A percentile compares a stretch with the other conserved stretches of the same genome.
Evolutionary conservation across 2,113 vertebrate genomes (phyloP).

Genomic region (Rhea americana): DNA sequence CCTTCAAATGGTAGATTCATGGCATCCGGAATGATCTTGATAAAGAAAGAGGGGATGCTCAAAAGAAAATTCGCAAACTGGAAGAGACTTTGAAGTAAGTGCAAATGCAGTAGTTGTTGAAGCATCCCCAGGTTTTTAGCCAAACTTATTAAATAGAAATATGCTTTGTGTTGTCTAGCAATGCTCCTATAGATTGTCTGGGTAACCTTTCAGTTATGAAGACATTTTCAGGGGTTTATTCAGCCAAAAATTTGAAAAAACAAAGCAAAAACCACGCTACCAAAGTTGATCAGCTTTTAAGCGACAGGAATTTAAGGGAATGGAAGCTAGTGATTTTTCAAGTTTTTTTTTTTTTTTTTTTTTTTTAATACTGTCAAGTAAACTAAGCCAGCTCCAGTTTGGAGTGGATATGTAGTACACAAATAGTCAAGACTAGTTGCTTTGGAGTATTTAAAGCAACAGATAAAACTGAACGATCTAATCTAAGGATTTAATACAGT

Average conservation of each 20-base stretch:
- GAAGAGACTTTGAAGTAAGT: constrained; percentile 78
- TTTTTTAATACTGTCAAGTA: neutral
- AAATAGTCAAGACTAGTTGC: neutral
- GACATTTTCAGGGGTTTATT: constrained; percentile 1
- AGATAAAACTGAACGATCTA: neutral
- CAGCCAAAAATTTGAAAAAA: neutral
- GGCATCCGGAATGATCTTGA: constrained; percentile 69
- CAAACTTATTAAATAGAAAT: neutral
- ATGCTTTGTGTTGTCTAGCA: neutral
- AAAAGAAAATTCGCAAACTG: constrained; percentile 71
- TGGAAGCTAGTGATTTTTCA: neutral
- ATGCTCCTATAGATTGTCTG: neutral
- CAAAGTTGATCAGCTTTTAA: constrained; percentile 12
- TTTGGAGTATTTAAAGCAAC: neutral
- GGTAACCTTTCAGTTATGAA: neutral
- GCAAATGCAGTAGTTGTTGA: neutral
- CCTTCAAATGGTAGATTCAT: constrained; percentile 66
- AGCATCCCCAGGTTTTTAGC: neutral
- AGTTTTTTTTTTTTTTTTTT: neutral
- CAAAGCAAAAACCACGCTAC: neutral
- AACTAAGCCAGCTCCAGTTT: neutral
- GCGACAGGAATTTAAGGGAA: constrained; percentile 15
- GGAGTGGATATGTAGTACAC: neutral
- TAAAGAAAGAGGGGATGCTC: constrained; percentile 67
- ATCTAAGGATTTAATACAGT: too few species aligned